Evolutionary conservation across 2,113 vertebrate species (phyloP).

Genomic region (Dolichotis patagonum): DNA sequence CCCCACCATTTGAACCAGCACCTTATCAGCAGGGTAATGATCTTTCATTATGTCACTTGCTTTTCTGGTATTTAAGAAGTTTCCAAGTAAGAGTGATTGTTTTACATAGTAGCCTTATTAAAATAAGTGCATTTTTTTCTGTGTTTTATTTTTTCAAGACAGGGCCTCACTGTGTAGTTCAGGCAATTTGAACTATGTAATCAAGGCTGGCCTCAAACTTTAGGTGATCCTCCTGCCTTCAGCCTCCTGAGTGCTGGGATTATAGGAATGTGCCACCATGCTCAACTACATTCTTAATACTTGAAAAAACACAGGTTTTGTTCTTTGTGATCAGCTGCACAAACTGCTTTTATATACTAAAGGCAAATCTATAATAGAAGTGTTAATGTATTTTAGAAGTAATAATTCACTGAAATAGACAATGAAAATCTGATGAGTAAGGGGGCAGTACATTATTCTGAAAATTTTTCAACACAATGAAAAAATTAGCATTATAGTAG

Average conservation of each 20-base stretch:
- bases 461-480: conserved; percentile 21
- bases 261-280: neutral
- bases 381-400: neutral
- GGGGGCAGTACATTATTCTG: neutral
- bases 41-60: neutral
- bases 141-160: neutral
- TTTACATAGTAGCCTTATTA: neutral
- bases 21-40: conserved; percentile 92
- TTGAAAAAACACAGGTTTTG: conserved; percentile 1
- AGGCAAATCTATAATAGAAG: conserved; percentile 12
- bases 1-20: conserved; percentile 93
- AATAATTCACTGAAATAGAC: neutral
- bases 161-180: neutral
- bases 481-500: neutral
- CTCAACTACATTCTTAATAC: neutral
- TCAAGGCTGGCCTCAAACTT: neutral
- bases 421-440: neutral
- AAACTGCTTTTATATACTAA: neutral
- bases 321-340: conserved; percentile 16
- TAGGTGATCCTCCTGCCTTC: neutral
- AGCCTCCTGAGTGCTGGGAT: neutral
- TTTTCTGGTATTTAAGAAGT: conserved; percentile 28
- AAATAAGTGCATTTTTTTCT: neutral
- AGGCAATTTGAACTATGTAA: neutral
- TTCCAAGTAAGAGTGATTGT: neutral